phyloP scores from a whole-genome alignment of 1,140 invertebrate species.

The Hylyphantes graminicola region DNA sequence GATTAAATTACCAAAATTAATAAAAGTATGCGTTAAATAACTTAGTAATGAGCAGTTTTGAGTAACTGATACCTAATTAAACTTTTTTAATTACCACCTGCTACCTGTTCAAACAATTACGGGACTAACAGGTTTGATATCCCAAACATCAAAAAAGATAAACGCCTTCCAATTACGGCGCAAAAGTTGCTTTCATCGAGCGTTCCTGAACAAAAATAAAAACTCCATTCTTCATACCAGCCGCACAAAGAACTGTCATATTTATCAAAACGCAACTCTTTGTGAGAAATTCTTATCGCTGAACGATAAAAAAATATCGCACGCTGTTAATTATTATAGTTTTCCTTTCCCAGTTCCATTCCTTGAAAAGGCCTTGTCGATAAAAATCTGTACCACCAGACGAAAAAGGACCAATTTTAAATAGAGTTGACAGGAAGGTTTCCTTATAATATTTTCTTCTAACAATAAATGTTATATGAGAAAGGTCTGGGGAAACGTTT shows the following conservation, averaged over 20 bases:
- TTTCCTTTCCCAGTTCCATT: not conserved
- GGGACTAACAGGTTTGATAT: too few relatives aligned
- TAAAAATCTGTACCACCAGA: not conserved
- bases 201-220: constrained; percentile 22
- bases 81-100: too few relatives aligned
- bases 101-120: too few relatives aligned
- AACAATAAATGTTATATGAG: too few relatives aligned
- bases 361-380: constrained; percentile 3
- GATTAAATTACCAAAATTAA: too few relatives aligned
- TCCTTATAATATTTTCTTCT: too few relatives aligned
- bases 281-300: constrained; percentile 1
- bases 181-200: not conserved
- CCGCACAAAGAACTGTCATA: not conserved
- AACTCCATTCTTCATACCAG: constrained; percentile 1
- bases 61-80: too few relatives aligned
- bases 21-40: too few relatives aligned
- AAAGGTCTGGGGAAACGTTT: too few relatives aligned
- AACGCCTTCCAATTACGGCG: constrained; percentile 11
- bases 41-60: too few relatives aligned
- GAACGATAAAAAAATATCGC: not conserved
- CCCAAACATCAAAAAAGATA: not conserved
- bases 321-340: not conserved
- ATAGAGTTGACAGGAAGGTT: too few relatives aligned
- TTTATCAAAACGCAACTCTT: constrained; percentile 18
- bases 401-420: too few relatives aligned